Base-by-base conservation (phyloP, 2,797 vertebrate species). In the Malurus leucopterus region DNA sequence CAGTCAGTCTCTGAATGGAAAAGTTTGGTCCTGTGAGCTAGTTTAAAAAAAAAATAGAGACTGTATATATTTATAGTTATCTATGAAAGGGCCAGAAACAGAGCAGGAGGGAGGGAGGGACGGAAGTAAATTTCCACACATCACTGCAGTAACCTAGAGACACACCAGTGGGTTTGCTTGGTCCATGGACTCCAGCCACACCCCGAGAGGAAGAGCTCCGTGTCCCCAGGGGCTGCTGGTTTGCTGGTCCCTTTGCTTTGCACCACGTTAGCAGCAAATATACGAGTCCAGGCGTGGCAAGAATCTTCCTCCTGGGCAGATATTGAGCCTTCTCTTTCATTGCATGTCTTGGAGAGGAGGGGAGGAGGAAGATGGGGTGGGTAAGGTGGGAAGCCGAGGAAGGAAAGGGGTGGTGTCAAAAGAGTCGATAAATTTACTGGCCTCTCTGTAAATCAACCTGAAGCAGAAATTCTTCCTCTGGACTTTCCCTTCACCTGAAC, bases 1-100 rank as follows among this genome's bases (percentile, higher is more conserved):
- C 78, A 92, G 92, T 92, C 93, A 95, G 93, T 95, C 79, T 94
- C 93, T 84, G 78, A 91, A 92, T 83, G 77, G 89, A 84, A 93
- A 95, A 96, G 90, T 97, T 97, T 97, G 96, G 97, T 97, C 97
- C 96, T 95, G 91, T 92, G 94, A 95, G 93, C 93, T 94, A 96
- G 93, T 92, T 96, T 91, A 93, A 97, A 96, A 89, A 94, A 84
- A 88, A 95, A 92, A 91, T 75, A 92, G 75, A 92, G 92, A 86
- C 82, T 96, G 93, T 92, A 63, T 92, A 93, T 87, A 84, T 85
- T 86, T 86, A 83, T 95, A 94, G 90, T 95, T 95, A 88, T 95
- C 92, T 96, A 93, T 90, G 91, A 88, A 94, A 95, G 86, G 92
- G 68, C 61, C 54, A 73, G 82, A 84, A 79, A 62, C 0, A 9